A percentile compares a stretch with the other conserved stretches of the same genome.
These are phyloP conservation scores for Aromia moschata DNA, from an alignment of 2,888 invertebrate species.

Conservation along the genomic window DNA sequence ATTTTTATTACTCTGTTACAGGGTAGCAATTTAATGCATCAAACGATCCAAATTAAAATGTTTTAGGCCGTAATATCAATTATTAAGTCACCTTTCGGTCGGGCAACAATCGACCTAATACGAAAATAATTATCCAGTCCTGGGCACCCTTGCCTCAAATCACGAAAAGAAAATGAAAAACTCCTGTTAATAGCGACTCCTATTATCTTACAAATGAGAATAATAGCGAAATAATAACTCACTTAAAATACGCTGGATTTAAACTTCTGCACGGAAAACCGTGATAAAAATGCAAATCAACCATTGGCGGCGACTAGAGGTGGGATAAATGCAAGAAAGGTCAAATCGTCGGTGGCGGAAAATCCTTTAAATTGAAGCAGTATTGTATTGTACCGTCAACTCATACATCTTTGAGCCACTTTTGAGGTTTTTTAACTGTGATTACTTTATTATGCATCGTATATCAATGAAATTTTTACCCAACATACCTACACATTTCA, in stretches of 20 bases:
- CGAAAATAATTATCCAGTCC: slow-evolving; percentile 35
- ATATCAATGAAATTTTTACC: too few relatives aligned
- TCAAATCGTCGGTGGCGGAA: too few relatives aligned
- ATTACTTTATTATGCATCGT: too few relatives aligned
- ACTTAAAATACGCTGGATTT: slow-evolving; percentile 51
- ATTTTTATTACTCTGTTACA: slow-evolving; percentile 4
- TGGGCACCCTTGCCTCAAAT: slow-evolving; percentile 19
- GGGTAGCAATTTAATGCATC: slow-evolving; percentile 3
- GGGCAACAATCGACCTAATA: slow-evolving; percentile 33
- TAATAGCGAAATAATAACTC: slow-evolving; percentile 53
- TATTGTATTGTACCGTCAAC: too few relatives aligned
- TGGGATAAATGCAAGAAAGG: too few relatives aligned
- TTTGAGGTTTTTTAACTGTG: too few relatives aligned
- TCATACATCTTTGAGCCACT: too few relatives aligned
- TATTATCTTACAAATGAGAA: slow-evolving; percentile 42
- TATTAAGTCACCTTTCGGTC: slow-evolving; percentile 31
- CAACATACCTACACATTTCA: too few relatives aligned
- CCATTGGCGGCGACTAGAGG: slow-evolving; percentile 16
- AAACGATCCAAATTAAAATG: slow-evolving; percentile 18
- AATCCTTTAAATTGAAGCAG: too few relatives aligned
- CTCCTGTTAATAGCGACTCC: slow-evolving; percentile 28
- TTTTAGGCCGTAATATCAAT: slow-evolving; percentile 19
- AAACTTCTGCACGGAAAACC: slow-evolving; percentile 47
- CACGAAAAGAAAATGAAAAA: slow-evolving; percentile 22
- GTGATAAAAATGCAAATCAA: slow-evolving; percentile 52